Base-by-base conservation (phyloP, 1,140 invertebrate genomes). In the Bombus difficillimus region DNA sequence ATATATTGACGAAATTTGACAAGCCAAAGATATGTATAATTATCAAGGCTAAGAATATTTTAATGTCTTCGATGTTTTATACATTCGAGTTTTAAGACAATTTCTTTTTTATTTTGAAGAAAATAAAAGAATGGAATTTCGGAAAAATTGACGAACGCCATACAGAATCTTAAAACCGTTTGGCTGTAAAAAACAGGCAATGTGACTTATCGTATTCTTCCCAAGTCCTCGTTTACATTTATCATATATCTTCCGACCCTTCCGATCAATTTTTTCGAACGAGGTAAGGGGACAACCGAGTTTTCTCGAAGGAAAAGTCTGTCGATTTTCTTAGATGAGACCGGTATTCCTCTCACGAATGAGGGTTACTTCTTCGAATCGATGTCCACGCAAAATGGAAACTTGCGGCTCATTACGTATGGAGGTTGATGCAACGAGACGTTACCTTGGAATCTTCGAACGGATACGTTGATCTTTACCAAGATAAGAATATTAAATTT, bases 271-370 rank as follows among this genome's bases (percentile, higher is more conserved):
- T 62, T 62, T 62, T n/a, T 62, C 28, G 28, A 62, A 10, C 34
- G 18, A 8, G 1, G 8, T 15, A 18, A 22, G 22, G 22, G 15
- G 32, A 34, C 28, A 34, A n/a, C 2, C 32, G 62, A 47, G n/a
- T 53, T 57, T 53, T n/a, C 43, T 6, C 66, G 15, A 18, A 25
- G 71, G 53, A 47, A 62, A 62, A 47, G 3, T 47, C 41, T 8
- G 18, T 12, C 13, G 18, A 34, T 25, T 25, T 41, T 57, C 22
- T 39, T 41, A 15, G 8, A 1, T 18, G 41, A n/a, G 41, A 69
- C n/a, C 28, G 64, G 66, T 71, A 84, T 84, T 78, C 82, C 15
- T 71, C 47, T 78, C 74, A 83, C 82, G 82, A 57, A n/a, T n/a
- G 34, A 69, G 74, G 53, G 32, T 73, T 72, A 72, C 39, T 85